phyloP scores from a whole-genome alignment of 2,797 vertebrate species.

The Neostethus bicornis region DNA sequence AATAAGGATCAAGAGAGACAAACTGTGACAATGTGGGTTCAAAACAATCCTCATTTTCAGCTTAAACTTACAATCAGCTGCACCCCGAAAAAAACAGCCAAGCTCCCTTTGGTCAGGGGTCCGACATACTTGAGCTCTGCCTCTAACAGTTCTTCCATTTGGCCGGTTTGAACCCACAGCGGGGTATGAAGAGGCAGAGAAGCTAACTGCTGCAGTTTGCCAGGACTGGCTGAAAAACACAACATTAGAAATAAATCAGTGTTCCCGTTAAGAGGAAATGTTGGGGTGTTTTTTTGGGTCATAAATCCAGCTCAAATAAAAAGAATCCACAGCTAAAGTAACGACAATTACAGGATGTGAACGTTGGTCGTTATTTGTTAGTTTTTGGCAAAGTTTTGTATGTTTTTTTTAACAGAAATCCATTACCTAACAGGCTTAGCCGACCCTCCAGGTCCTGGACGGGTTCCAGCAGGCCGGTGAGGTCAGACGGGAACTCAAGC shows the following conservation, averaged over 20 bases:
- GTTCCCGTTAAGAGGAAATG: neutral
- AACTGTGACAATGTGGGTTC: too few relatives aligned
- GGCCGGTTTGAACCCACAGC: conserved; percentile 74
- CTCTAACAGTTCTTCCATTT: conserved; percentile 70
- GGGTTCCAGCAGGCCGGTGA: conserved; percentile 76
- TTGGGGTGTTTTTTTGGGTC: neutral
- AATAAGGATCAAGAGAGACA: too few relatives aligned
- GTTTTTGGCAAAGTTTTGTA: neutral
- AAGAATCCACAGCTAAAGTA: neutral
- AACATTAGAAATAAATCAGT: neutral
- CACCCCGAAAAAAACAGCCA: conserved; percentile 78
- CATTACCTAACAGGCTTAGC: conserved; percentile 66
- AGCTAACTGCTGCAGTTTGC: conserved; percentile 64
- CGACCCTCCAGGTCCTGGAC: conserved; percentile 76
- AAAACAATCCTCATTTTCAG: neutral
- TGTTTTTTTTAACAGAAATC: neutral
- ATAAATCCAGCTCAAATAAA: conserved; percentile 1
- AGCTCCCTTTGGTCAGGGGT: conserved; percentile 68
- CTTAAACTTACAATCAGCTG: conserved; percentile 76
- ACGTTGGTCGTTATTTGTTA: neutral
- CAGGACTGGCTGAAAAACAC: conserved; percentile 53
- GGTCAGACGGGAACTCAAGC: conserved; percentile 62
- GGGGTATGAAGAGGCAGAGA: conserved; percentile 56
- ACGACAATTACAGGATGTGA: neutral
- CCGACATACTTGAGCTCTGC: conserved; percentile 80